A percentile compares a stretch with the other conserved stretches of the same genome.
These are phyloP conservation scores for Caenorhabditis sinica DNA, from an alignment of 2,888 invertebrate genomes.

Conservation along the genomic window DNA sequence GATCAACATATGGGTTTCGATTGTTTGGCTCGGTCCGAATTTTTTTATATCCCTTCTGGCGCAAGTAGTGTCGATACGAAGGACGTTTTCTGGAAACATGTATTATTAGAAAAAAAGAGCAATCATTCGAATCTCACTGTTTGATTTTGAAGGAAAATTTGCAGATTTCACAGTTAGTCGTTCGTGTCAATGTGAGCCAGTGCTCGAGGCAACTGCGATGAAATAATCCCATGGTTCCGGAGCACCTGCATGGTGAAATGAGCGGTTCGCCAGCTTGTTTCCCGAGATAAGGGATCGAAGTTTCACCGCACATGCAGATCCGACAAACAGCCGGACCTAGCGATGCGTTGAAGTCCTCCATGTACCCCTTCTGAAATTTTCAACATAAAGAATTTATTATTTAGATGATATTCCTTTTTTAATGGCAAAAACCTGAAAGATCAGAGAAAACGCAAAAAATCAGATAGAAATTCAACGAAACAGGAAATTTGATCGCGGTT, in stretches of 20 bases:
- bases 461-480: slow-evolving; percentile 2
- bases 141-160: slow-evolving; percentile 88
- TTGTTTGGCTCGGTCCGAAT: slow-evolving; percentile 81
- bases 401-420: background rate
- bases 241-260: slow-evolving; percentile 86
- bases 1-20: slow-evolving; percentile 86
- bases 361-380: background rate
- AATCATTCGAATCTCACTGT: slow-evolving; percentile 84
- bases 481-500: background rate
- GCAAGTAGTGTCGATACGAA: slow-evolving; percentile 81
- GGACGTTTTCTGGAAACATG: slow-evolving; percentile 83
- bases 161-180: slow-evolving; percentile 90
- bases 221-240: slow-evolving; percentile 89
- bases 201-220: slow-evolving; percentile 89
- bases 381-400: background rate
- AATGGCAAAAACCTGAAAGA: background rate
- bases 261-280: slow-evolving; percentile 84
- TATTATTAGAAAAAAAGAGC: slow-evolving; percentile 70
- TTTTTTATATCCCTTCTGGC: slow-evolving; percentile 58
- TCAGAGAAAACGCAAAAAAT: background rate
- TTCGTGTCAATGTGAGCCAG: slow-evolving; percentile 88
- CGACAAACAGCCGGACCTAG: slow-evolving; percentile 84
- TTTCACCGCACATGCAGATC: slow-evolving; percentile 86
- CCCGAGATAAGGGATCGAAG: slow-evolving; percentile 73
- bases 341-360: slow-evolving; percentile 63